Conservation (phyloP, 2,888 invertebrate species). For the Candidula unifasciata region DNA sequence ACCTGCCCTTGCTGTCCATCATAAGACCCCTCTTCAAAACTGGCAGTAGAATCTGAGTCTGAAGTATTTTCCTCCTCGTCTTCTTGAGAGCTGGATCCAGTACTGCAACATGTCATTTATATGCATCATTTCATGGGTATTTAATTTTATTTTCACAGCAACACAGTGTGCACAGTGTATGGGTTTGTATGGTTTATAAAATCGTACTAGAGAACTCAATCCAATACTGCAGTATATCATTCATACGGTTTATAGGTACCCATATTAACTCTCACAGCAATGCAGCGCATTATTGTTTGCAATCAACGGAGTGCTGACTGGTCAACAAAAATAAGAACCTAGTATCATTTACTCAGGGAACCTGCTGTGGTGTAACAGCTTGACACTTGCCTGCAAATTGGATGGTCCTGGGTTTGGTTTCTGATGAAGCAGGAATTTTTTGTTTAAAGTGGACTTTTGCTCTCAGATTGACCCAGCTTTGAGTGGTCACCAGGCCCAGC, state of each 20-base stretch:
- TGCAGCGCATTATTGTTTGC: not conserved
- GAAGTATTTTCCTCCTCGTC: conserved; percentile 57
- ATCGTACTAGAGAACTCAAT: conserved; percentile 52
- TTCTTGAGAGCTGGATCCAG: conserved; percentile 55
- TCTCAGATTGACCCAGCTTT: too few species aligned
- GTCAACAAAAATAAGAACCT: too few species aligned
- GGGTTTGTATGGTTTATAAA: too few species aligned
- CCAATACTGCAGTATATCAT: conserved; percentile 49
- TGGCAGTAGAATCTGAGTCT: conserved; percentile 66
- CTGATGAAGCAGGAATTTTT: too few species aligned
- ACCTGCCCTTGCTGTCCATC: conserved; percentile 78
- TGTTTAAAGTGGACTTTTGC: too few species aligned
- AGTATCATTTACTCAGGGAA: too few species aligned
- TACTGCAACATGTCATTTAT: conserved; percentile 37
- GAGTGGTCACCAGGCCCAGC: too few species aligned
- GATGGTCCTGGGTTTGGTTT: too few species aligned
- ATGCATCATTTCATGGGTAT: not conserved
- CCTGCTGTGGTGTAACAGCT: too few species aligned
- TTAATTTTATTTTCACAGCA: not conserved
- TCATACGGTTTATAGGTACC: not conserved
- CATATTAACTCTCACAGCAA: not conserved
- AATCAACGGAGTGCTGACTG: too few species aligned
- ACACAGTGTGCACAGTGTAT: not conserved
- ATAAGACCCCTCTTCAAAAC: conserved; percentile 79
- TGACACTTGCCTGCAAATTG: too few species aligned